These are phyloP conservation scores for Erannis defoliaria DNA, from an alignment of 2,888 invertebrate genomes.

Conservation along the genomic window DNA sequence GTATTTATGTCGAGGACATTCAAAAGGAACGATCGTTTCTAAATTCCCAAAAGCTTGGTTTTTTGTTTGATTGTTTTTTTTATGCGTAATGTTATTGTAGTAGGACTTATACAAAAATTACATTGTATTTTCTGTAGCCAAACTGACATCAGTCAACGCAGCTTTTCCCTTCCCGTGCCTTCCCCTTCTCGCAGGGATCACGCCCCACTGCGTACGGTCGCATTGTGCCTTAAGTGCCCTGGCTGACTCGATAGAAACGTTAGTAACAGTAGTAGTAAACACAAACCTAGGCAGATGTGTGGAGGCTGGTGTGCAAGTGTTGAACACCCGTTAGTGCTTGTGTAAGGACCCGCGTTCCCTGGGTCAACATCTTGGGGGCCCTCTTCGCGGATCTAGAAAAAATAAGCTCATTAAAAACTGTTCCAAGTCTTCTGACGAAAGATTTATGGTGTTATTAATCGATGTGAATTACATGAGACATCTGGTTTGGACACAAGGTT, in stretches of 20 bases:
- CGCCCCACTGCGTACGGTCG: conserved; percentile 15
- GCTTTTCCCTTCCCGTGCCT: conserved; percentile 4
- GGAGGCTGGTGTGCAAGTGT: conserved; percentile 64
- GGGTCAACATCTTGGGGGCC: conserved; percentile 58
- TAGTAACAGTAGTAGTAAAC: conserved; percentile 74
- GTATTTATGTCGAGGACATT: too few species aligned
- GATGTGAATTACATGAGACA: too few species aligned
- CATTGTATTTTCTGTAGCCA: conserved; percentile 8
- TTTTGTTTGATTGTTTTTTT: too few species aligned
- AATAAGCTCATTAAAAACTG: conserved; percentile 7
- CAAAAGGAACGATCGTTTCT: too few species aligned
- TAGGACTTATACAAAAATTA: neutral
- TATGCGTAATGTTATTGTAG: too few species aligned
- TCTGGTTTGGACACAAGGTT: too few species aligned
- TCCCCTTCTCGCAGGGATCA: conserved; percentile 24
- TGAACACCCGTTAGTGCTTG: conserved; percentile 67
- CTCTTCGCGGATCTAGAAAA: conserved; percentile 78
- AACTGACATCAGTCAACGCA: neutral
- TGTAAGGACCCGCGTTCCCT: conserved; percentile 57
- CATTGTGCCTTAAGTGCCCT: conserved; percentile 19
- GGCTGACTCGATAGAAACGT: conserved; percentile 64
- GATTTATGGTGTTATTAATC: too few species aligned
- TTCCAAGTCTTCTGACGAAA: too few species aligned
- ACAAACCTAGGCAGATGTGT: conserved; percentile 84
- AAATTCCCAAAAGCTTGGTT: too few species aligned